Base-by-base conservation (phyloP, 37 sponge, comb jelly and placozoan genomes). In the Oopsacas minuta region DNA sequence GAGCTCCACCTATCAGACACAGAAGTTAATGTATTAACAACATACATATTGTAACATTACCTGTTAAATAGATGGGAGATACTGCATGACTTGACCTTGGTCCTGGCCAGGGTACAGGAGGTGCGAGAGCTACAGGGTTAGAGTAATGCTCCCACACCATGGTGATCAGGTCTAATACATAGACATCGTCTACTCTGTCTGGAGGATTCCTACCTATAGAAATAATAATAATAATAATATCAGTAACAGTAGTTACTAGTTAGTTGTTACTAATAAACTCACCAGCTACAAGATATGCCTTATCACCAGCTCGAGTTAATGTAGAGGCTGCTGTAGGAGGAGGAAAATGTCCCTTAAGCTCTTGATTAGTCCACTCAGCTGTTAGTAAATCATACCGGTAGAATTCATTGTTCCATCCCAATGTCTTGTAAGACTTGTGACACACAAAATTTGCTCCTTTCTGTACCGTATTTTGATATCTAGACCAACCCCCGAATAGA, bases 381-480 rank as follows among this genome's bases (percentile, higher is more conserved):
- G 75, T 61, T 32, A 12, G 32, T 34, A 61, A 34, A 12, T 61
- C 28, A 34, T 61, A 61, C 75, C 75, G 30, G 22, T 20, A 61
- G 7, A 61, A 61, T 61, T 61, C 75, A 34, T 61, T 61, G 30
- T 61, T 61, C 75, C 75, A 61, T 10, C 75, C 75, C 30, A 61
- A 61, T 10, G 22, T 10, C 30, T n/a, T n/a, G 22, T 61, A 61
- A 12, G 3, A 5, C 30, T 61, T 10, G 30, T 61, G 75, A 61
- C 17, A 25, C 30, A 25, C 28, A n/a, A 61, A 61, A 25, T 61
- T 61, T 10, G 75, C 75, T 3, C 30, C 30, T n/a, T 25, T 25
- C 30, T 61, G 75, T 25, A 61, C 1, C 75, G 22, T 61, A 5
- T 10, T 3, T 32, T 5, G 30, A 25, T 20, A n/a, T 3, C 30